These are phyloP conservation scores for Rhizoglyphus robini DNA, from an alignment of 1,140 invertebrate genomes.

Conservation along the genomic window DNA sequence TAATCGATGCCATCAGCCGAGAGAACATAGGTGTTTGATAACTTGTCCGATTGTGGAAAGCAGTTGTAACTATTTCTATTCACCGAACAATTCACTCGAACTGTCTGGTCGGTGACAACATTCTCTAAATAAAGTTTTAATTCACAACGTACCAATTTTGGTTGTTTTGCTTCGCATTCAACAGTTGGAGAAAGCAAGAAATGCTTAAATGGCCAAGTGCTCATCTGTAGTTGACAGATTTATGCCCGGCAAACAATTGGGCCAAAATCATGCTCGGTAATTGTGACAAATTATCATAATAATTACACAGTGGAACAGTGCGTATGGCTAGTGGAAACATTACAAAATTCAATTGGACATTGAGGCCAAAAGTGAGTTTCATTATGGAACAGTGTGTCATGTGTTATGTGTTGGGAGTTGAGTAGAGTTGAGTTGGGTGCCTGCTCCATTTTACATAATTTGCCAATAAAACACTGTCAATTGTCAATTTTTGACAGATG, in stretches of 20 bases:
- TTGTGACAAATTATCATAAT: conserved; percentile 11
- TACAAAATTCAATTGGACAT: not conserved
- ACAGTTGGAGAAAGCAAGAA: not conserved
- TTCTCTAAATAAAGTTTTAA: too few species aligned
- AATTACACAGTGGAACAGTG: not conserved
- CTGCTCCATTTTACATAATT: conserved; percentile 5
- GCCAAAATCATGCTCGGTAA: not conserved
- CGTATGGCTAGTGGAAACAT: not conserved
- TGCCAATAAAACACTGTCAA: conserved; percentile 10
- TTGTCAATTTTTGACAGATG: not conserved
- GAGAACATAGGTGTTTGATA: too few species aligned
- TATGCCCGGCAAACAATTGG: not conserved
- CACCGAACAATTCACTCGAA: too few species aligned
- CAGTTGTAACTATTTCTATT: too few species aligned
- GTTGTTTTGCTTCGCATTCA: too few species aligned
- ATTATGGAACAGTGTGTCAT: too few species aligned
- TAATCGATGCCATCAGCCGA: too few species aligned
- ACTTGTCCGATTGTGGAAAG: too few species aligned
- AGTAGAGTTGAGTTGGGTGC: too few species aligned
- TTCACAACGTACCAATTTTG: too few species aligned
- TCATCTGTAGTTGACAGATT: conserved; percentile 6
- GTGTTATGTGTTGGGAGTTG: too few species aligned
- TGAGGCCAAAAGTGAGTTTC: not conserved
- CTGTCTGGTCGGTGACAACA: too few species aligned
- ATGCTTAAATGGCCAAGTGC: not conserved